A percentile compares a stretch with the other conserved stretches of the same genome.
These are phyloP conservation scores for Syngnathoides biaculeatus DNA, from an alignment of 2,113 vertebrate species.

Conservation along the genomic window DNA sequence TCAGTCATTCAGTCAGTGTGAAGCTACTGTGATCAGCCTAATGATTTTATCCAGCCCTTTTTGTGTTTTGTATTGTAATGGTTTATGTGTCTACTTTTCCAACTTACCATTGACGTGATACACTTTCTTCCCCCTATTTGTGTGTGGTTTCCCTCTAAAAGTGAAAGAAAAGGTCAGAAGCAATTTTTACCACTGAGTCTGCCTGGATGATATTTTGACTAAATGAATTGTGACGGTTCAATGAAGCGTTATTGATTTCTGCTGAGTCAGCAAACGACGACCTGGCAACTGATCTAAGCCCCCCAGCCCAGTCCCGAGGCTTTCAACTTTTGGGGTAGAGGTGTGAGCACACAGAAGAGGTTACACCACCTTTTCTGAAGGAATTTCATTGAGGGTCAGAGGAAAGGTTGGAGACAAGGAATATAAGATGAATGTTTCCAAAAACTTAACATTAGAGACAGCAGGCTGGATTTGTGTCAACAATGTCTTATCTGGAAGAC, in stretches of 20 bases:
- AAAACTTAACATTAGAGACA: not conserved
- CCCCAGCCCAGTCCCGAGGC: not conserved
- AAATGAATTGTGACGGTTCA: not conserved
- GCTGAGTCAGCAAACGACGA: conserved; percentile 1
- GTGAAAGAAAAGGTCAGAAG: conserved; percentile 2
- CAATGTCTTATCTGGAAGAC: not conserved
- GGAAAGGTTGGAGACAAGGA: not conserved
- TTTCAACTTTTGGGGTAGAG: not conserved
- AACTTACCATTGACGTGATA: not conserved
- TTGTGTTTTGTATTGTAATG: not conserved
- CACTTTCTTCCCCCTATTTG: not conserved
- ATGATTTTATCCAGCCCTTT: conserved; percentile 26
- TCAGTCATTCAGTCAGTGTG: not conserved
- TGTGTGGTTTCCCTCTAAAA: not conserved
- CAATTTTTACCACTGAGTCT: not conserved
- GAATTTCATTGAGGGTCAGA: not conserved
- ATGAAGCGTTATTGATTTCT: conserved; percentile 10
- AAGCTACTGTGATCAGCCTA: conserved; percentile 1
- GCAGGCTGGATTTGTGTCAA: not conserved
- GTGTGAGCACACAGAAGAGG: not conserved
- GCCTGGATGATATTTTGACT: not conserved
- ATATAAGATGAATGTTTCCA: not conserved
- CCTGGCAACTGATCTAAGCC: not conserved
- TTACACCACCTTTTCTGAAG: not conserved
- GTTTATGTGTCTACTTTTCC: not conserved